Conservation (phyloP, 2,888 invertebrate species). For the Chelonus formosanus region DNA sequence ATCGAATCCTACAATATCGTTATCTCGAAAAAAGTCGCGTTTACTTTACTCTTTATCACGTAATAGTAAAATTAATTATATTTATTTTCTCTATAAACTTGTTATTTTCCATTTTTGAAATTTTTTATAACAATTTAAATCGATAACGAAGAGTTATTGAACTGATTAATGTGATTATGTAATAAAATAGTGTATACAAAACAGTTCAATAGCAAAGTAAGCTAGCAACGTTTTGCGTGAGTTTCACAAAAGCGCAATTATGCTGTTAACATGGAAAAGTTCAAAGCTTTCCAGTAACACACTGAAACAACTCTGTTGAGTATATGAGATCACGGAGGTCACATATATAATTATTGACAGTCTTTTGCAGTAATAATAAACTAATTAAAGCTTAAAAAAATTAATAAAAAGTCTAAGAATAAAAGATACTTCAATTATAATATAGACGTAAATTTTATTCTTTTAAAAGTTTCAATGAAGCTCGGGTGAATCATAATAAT, state of each 20-base stretch:
- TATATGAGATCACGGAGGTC: no score
- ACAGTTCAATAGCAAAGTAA: conserved; percentile 18
- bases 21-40: no score
- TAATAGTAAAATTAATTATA: no score
- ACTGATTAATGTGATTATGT: not conserved
- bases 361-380: no score
- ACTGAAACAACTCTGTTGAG: not conserved
- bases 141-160: conserved; percentile 1
- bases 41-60: no score
- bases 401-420: no score
- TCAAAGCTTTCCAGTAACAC: conserved; percentile 22
- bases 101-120: not conserved
- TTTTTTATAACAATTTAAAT: conserved; percentile 1
- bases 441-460: no score
- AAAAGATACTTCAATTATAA: no score
- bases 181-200: conserved; percentile 1
- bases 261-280: conserved; percentile 29
- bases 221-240: conserved; percentile 19
- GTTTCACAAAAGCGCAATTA: conserved; percentile 33
- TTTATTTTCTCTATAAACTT: not conserved
- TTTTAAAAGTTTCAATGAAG: no score
- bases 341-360: no score
- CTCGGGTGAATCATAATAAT: not conserved
- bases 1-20: no score
- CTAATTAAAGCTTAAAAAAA: no score